phyloP scores from a whole-genome alignment of 2,797 vertebrate genomes.

The Acanthurus lineatus region DNA sequence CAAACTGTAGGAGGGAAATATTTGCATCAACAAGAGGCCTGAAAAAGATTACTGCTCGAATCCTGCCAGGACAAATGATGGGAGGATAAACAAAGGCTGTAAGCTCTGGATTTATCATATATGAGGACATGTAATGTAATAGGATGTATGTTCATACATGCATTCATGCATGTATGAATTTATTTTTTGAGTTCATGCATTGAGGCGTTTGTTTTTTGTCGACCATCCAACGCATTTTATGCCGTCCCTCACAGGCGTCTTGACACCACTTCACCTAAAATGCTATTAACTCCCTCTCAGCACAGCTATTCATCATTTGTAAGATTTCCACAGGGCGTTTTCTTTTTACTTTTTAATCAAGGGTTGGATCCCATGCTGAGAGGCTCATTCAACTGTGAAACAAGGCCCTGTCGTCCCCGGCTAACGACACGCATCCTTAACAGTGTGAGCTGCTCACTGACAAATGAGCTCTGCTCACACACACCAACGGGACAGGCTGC shows the following conservation, averaged over 20 bases:
- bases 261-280: conserved; percentile 56
- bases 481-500: conserved; percentile 2
- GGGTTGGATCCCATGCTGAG: conserved; percentile 61
- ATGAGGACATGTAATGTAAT: background rate
- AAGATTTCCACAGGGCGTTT: conserved; percentile 67
- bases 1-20: conserved; percentile 42
- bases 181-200: conserved; percentile 1
- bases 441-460: conserved; percentile 54
- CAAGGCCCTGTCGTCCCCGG: conserved; percentile 63
- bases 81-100: conserved; percentile 24
- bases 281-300: conserved; percentile 56
- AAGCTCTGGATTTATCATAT: conserved; percentile 31
- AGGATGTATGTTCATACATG: background rate
- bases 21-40: conserved; percentile 17
- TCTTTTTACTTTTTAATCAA: conserved; percentile 74
- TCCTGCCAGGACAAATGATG: conserved; percentile 21
- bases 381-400: conserved; percentile 71
- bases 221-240: conserved; percentile 41
- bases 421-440: conserved; percentile 65
- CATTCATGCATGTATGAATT: conserved; percentile 6
- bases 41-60: conserved; percentile 34
- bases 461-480: conserved; percentile 49
- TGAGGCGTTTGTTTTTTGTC: background rate
- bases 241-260: conserved; percentile 33
- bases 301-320: conserved; percentile 67